Base-by-base conservation (phyloP, 2,113 vertebrate species). In the Gymnarchus niloticus region DNA sequence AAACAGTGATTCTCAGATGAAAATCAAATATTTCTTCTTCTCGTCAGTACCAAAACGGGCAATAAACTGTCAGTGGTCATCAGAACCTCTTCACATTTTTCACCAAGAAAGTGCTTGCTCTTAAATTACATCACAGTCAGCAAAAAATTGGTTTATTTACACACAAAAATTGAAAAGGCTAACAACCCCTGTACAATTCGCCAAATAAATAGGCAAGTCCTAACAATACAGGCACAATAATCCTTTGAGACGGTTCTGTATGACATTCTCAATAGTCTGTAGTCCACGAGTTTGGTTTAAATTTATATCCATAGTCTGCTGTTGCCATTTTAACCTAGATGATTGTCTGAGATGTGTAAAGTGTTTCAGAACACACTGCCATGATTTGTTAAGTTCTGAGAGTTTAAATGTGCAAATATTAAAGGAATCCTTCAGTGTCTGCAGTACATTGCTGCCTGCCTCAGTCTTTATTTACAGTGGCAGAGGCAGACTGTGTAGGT, bases 401-500 rank as follows among this genome's bases (percentile, higher is more conserved):
- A 88, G 91, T 92, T 93, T 93, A 94, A 92, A 94, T 94, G 94
- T 95, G 94, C 94, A 95, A 94, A 95, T 91, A 91, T 92, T 85
- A 91, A 92, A 91, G 87, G 54, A 88, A 48, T 78, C 87, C 88
- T 92, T 89, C 87, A 87, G 90, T 89, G 91, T 87, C 77, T 85
- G 90, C 92, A 91, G 90, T 88, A 76, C 89, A 37, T 59, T 76
- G 78, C 61, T 77, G 59, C 76, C 87, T 89, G 88, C 89, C 56
- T 89, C 85, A 82, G 86, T 80, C 87, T 85, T 61, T 88, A 76
- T 56, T 83, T 46, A 87, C 83, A 10, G 97, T 95, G 85, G 97
- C 97, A 0, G 97, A 95, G 92, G 95, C 90, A 0, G 96, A 94
- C 92, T 96, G 97, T 85, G 94, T 89, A 0, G 96, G 93, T 92